Conservation (phyloP, 92 coral and sea anemone species). For the Plumapathes pennacea region DNA sequence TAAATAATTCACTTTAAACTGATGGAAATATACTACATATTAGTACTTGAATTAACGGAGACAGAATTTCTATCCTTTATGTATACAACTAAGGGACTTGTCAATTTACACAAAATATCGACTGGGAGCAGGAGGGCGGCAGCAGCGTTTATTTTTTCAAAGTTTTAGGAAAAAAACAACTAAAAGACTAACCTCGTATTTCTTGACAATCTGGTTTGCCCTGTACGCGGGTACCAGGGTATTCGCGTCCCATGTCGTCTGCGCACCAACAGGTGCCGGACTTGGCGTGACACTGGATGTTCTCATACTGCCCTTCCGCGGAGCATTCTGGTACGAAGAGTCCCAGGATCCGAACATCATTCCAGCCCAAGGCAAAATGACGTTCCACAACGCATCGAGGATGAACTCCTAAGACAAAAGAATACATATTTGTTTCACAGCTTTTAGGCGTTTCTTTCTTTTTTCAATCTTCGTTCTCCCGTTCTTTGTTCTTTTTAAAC, state of each 20-base stretch:
- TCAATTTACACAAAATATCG: too few species aligned
- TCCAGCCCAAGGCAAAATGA: conserved; percentile 79
- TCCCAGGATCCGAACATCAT: conserved; percentile 59
- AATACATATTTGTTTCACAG: background rate
- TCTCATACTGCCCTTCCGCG: conserved; percentile 70
- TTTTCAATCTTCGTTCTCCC: too few species aligned
- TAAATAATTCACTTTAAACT: too few species aligned
- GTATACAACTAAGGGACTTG: too few species aligned
- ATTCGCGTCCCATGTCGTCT: conserved; percentile 63
- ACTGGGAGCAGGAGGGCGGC: too few species aligned
- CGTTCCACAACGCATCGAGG: conserved; percentile 75
- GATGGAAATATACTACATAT: too few species aligned
- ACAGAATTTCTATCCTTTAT: too few species aligned
- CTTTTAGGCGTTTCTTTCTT: too few species aligned
- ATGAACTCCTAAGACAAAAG: conserved; percentile 6
- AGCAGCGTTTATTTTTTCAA: too few species aligned
- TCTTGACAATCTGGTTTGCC: conserved; percentile 69
- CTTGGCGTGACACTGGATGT: conserved; percentile 59
- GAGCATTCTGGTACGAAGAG: conserved; percentile 78
- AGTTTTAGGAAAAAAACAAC: too few species aligned
- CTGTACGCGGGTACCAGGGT: conserved; percentile 57
- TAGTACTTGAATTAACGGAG: too few species aligned
- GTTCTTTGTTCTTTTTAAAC: too few species aligned
- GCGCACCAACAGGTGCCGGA: conserved; percentile 84
- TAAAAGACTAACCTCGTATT: conserved; percentile 21